These are phyloP conservation scores for Tachysurus fulvidraco DNA, from an alignment of 2,113 vertebrate species.

Conservation along the genomic window DNA sequence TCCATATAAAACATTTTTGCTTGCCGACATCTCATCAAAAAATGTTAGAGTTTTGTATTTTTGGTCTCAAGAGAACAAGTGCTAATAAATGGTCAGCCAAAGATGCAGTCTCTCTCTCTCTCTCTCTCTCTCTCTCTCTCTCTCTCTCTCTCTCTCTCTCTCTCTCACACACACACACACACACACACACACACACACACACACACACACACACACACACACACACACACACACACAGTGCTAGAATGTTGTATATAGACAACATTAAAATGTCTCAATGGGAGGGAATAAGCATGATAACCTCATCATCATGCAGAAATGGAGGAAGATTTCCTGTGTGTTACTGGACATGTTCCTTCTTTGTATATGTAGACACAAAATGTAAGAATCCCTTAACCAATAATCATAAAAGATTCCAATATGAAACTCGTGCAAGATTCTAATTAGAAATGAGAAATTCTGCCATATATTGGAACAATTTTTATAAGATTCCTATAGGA, in stretches of 20 bases:
- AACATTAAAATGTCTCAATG: background rate
- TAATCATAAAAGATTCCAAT: no score
- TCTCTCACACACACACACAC: no score
- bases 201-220: background rate
- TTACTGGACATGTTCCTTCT: background rate
- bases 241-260: no score
- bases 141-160: no score
- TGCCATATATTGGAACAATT: no score
- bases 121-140: no score
- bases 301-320: background rate
- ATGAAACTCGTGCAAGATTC: no score
- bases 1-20: background rate
- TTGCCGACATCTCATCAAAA: background rate
- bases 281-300: background rate
- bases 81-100: background rate
- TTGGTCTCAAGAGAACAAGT: background rate
- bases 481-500: no score
- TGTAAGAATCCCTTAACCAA: background rate
- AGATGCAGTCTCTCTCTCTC: background rate
- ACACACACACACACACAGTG: background rate
- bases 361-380: background rate
- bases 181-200: no score
- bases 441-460: no score
- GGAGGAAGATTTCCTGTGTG: background rate
- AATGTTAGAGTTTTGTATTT: background rate